Conservation (phyloP, 2,888 invertebrate species). For the Stenotaenia linearis region DNA sequence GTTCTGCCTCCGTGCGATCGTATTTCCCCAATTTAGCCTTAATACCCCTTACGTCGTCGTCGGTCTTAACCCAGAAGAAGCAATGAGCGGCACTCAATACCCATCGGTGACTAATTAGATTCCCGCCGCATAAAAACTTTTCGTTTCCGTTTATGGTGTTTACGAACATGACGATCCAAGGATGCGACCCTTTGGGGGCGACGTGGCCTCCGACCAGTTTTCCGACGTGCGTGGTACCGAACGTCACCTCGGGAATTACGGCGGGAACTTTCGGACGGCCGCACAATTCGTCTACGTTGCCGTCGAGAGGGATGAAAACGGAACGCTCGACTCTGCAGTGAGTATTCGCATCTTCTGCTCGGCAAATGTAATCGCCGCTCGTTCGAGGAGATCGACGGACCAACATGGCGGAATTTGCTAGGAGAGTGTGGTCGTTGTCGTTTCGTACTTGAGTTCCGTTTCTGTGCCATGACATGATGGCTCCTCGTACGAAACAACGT, state of each 20-base stretch:
- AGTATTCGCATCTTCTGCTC: neutral
- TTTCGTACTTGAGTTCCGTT: neutral
- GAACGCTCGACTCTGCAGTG: conserved; percentile 24
- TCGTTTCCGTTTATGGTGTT: neutral
- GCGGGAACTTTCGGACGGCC: neutral
- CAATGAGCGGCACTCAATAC: conserved; percentile 41
- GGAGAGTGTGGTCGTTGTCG: neutral
- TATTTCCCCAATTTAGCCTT: conserved; percentile 30
- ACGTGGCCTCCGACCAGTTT: conserved; percentile 41
- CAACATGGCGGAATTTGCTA: neutral
- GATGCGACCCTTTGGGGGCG: conserved; percentile 39
- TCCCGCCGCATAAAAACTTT: conserved; percentile 26
- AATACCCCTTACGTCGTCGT: neutral
- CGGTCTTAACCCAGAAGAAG: conserved; percentile 34
- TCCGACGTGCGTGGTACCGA: conserved; percentile 17
- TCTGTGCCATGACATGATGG: neutral
- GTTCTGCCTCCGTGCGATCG: neutral
- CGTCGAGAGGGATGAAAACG: neutral
- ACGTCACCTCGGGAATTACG: neutral
- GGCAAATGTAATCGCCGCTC: neutral
- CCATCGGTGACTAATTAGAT: conserved; percentile 3
- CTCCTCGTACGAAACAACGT: neutral
- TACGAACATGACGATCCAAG: conserved; percentile 38
- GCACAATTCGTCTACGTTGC: neutral
- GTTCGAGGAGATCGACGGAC: neutral